Evolutionary conservation across 1,140 invertebrate species (phyloP).

Genomic region (Bombyx mori): DNA sequence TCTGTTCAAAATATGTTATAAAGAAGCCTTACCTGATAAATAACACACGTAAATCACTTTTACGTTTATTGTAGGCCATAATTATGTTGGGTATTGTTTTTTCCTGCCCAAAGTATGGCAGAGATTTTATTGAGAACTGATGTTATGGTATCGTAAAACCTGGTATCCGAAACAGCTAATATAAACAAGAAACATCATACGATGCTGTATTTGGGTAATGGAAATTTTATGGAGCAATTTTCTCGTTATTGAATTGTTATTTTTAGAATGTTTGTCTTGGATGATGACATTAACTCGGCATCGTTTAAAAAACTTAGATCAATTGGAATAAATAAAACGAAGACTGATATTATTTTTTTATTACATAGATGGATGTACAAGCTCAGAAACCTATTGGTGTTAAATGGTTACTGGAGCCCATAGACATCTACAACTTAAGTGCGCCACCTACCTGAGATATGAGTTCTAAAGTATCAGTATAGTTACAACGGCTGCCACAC

Average conservation of each 20-base stretch:
- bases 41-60: constrained; percentile 29
- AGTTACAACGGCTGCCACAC: too few species aligned
- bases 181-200: constrained; percentile 31
- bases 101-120: constrained; percentile 31
- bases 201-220: constrained; percentile 28
- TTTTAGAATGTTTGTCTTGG: too few species aligned
- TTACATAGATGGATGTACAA: too few species aligned
- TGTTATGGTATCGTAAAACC: constrained; percentile 45
- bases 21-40: constrained; percentile 5
- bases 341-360: background rate
- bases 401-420: too few species aligned
- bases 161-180: constrained; percentile 30
- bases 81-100: constrained; percentile 38
- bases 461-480: too few species aligned
- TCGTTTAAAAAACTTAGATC: constrained; percentile 11
- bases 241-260: constrained; percentile 23
- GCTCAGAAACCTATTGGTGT: too few species aligned
- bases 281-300: too few species aligned
- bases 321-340: background rate
- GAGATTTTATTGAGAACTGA: constrained; percentile 45
- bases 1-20: constrained; percentile 3
- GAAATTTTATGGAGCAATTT: constrained; percentile 44
- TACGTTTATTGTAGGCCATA: constrained; percentile 37
- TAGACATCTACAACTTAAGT: too few species aligned
- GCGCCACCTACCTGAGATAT: too few species aligned